Evolutionary conservation across 2,888 invertebrate genomes (phyloP).

Genomic region (Ormia ochracea): DNA sequence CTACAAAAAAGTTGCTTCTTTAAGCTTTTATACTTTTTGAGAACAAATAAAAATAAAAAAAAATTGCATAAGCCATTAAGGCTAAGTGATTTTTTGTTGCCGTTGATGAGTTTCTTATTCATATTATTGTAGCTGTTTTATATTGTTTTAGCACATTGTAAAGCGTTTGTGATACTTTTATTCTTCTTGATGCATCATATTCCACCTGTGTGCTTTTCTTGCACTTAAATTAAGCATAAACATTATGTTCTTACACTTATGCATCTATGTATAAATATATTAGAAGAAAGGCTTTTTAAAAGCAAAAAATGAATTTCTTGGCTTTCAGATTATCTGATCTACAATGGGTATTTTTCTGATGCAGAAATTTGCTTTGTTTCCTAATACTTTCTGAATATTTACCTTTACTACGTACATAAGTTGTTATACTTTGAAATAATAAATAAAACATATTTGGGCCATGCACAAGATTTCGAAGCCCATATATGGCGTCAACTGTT

Average conservation of each 20-base stretch:
- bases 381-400: too few relatives aligned
- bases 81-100: conserved; percentile 72
- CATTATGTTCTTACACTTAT: conserved; percentile 5
- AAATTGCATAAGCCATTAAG: conserved; percentile 73
- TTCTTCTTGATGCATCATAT: conserved; percentile 28
- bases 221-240: conserved; percentile 33
- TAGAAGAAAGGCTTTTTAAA: not conserved
- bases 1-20: conserved; percentile 17
- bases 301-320: not conserved
- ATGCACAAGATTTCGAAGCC: too few relatives aligned
- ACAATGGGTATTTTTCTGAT: too few relatives aligned
- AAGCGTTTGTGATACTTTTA: conserved; percentile 43
- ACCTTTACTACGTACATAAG: too few relatives aligned
- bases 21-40: not conserved
- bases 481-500: too few relatives aligned
- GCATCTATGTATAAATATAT: not conserved
- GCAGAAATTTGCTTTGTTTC: too few relatives aligned
- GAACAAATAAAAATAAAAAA: conserved; percentile 23
- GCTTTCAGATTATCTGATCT: not conserved
- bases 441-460: too few relatives aligned
- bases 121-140: conserved; percentile 41
- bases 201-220: conserved; percentile 47
- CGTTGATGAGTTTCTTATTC: conserved; percentile 53
- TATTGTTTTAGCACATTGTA: conserved; percentile 57
- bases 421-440: too few relatives aligned